These are phyloP conservation scores for Hiodon alosoides DNA, from an alignment of 2,113 vertebrate genomes.

Conservation along the genomic window DNA sequence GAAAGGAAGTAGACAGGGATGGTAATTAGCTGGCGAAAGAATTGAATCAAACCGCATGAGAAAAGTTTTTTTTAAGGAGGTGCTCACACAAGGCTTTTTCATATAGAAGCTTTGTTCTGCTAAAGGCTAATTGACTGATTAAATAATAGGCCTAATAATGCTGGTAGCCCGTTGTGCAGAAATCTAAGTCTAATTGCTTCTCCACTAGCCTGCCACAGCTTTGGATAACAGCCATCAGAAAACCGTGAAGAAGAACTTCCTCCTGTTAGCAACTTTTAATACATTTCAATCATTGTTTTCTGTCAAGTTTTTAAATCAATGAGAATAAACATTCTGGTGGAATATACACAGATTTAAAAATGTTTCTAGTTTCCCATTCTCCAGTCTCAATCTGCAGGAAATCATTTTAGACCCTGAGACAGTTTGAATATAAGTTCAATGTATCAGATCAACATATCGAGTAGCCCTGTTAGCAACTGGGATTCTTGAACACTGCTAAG, in stretches of 20 bases:
- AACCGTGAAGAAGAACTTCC: not conserved
- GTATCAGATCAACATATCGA: no score
- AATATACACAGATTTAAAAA: no score
- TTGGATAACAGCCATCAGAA: not conserved
- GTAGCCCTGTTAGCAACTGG: not conserved
- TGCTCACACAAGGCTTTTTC: not conserved
- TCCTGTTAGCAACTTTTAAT: no score
- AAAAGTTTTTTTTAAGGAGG: no score
- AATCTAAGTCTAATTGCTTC: not conserved
- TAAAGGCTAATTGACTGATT: slow-evolving; percentile 3
- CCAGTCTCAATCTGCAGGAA: no score
- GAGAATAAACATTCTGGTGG: no score
- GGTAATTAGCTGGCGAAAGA: not conserved
- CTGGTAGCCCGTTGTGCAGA: not conserved
- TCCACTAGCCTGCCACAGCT: not conserved
- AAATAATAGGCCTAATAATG: not conserved
- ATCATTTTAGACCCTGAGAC: no score
- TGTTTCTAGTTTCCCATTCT: no score
- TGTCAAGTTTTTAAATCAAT: not conserved
- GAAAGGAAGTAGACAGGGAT: not conserved
- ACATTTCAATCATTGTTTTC: not conserved
- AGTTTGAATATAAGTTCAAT: no score
- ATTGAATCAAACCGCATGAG: no score
- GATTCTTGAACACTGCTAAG: not conserved
- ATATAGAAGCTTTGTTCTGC: not conserved